phyloP scores from a whole-genome alignment of 2,113 vertebrate species.

The Oncorhynchus mykiss region DNA sequence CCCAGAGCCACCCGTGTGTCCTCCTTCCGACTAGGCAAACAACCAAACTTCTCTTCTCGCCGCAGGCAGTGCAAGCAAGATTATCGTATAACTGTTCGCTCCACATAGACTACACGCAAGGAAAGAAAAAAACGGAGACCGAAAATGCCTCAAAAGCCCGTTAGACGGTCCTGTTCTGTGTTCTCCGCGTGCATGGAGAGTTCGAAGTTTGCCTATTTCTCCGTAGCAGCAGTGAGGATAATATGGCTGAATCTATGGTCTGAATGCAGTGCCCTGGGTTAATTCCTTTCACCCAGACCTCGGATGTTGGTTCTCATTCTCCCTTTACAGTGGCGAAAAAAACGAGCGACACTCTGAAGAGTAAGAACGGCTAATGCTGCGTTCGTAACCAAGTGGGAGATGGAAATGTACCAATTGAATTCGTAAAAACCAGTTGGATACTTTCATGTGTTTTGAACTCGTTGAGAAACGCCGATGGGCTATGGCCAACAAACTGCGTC shows the following conservation, averaged over 20 bases:
- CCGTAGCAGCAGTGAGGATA: slow-evolving; percentile 55
- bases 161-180: slow-evolving; percentile 44
- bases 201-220: slow-evolving; percentile 63
- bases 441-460: no score
- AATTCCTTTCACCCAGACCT: slow-evolving; percentile 58
- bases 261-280: slow-evolving; percentile 50
- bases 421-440: no score
- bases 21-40: slow-evolving; percentile 68
- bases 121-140: slow-evolving; percentile 18
- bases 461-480: no score
- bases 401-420: no score
- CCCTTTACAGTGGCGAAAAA: slow-evolving; percentile 75
- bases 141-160: slow-evolving; percentile 49
- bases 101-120: slow-evolving; percentile 25
- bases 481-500: no score
- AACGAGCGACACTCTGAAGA: slow-evolving; percentile 74
- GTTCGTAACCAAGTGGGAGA: no score
- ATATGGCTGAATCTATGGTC: slow-evolving; percentile 44
- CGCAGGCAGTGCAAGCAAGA: slow-evolving; percentile 47
- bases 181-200: slow-evolving; percentile 63
- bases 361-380: slow-evolving; percentile 65
- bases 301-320: slow-evolving; percentile 65
- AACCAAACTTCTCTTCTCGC: slow-evolving; percentile 73
- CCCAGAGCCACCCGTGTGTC: slow-evolving; percentile 51
- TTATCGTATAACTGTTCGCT: slow-evolving; percentile 74